Evolutionary conservation across 2,888 invertebrate genomes (phyloP).

Genomic region (Ditylenchus weischeri): DNA sequence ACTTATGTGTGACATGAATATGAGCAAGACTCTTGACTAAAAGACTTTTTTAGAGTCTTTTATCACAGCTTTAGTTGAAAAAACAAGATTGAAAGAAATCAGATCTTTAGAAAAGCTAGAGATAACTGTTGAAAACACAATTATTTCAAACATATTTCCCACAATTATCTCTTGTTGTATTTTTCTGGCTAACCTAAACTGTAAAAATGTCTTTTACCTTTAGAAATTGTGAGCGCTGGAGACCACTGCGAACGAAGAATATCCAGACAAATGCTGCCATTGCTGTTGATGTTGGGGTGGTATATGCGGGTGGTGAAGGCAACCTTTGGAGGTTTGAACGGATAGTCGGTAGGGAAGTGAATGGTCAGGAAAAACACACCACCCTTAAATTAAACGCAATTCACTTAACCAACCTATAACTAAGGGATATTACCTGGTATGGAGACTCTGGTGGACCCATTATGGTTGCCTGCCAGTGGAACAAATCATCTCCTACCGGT

Average conservation of each 20-base stretch:
- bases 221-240: constrained; percentile 98
- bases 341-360: constrained; percentile 99
- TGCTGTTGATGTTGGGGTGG: constrained; percentile 99
- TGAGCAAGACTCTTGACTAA: too few relatives aligned
- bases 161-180: too few relatives aligned
- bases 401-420: too few relatives aligned
- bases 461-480: constrained; percentile 99
- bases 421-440: background rate
- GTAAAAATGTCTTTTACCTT: constrained; percentile 63
- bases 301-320: constrained; percentile 99
- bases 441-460: constrained; percentile 71
- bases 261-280: constrained; percentile 98
- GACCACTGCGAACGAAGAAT: constrained; percentile 99
- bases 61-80: too few relatives aligned
- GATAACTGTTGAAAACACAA: too few relatives aligned
- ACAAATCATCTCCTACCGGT: constrained; percentile 99
- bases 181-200: too few relatives aligned
- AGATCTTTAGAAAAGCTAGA: too few relatives aligned
- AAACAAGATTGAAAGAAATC: too few relatives aligned
- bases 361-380: constrained; percentile 99
- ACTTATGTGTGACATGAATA: too few relatives aligned
- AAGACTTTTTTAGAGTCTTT: too few relatives aligned
- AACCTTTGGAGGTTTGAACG: constrained; percentile 95
- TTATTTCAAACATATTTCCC: too few relatives aligned
- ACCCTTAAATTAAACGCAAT: constrained; percentile 64